Evolutionary conservation across 2,797 vertebrate species (phyloP).

Genomic region (Setipinna tenuifilis): DNA sequence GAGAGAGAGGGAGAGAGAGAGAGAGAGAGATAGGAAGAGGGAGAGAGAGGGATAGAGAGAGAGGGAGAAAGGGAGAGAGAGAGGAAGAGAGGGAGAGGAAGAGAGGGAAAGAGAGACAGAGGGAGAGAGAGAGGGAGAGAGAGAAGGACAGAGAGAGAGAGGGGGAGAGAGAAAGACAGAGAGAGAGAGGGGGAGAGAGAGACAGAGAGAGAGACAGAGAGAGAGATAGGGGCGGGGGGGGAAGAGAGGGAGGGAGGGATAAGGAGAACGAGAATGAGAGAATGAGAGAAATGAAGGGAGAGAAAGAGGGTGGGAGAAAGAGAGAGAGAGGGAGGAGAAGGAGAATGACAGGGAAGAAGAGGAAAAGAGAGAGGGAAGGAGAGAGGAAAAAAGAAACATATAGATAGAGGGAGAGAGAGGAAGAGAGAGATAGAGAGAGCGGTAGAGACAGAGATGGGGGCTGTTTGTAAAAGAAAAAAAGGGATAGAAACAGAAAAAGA

Average conservation of each 20-base stretch:
- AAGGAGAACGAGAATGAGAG: not conserved
- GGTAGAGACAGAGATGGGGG: not conserved
- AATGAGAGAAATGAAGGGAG: not conserved
- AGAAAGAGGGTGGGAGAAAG: not conserved
- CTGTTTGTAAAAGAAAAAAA: no score
- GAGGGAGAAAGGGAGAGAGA: not conserved
- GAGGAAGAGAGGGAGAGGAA: not conserved
- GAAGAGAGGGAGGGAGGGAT: not conserved
- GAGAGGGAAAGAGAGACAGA: not conserved
- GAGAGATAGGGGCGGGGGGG: not conserved
- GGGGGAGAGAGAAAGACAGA: not conserved
- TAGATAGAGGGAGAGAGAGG: constrained; percentile 32
- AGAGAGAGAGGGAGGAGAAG: not conserved
- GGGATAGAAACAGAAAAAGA: no score
- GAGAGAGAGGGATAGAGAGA: not conserved
- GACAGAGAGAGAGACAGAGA: constrained; percentile 19
- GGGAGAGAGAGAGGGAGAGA: constrained; percentile 26
- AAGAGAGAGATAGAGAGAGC: not conserved
- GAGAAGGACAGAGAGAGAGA: not conserved
- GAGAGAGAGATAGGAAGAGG: not conserved
- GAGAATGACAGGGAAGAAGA: not conserved
- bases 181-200: not conserved
- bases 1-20: not conserved
- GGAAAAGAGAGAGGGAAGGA: not conserved
- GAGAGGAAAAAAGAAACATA: not conserved